Percentiles rank a stretch among this genome's conserved stretches.
phyloP scores from a whole-genome alignment of 1,140 invertebrate genomes.

The Ephestia elutella region DNA sequence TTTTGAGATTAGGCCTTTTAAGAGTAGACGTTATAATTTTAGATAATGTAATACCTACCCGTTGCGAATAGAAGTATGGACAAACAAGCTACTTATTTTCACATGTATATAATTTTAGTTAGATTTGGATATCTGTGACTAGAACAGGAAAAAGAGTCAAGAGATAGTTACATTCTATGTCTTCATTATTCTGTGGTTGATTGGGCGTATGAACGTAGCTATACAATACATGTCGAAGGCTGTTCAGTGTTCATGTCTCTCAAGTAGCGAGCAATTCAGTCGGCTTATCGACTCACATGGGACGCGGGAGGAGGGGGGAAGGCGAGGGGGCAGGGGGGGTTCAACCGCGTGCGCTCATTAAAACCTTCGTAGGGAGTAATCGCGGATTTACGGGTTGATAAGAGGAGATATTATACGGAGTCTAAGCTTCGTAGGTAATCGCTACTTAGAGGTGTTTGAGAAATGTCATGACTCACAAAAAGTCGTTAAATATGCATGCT shows the following conservation, averaged over 20 bases:
- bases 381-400: conserved; percentile 6
- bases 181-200: neutral
- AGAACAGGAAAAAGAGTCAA: too few species aligned
- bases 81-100: too few species aligned
- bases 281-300: conserved; percentile 10
- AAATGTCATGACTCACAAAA: neutral
- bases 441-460: neutral
- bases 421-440: neutral
- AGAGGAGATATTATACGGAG: neutral
- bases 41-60: too few species aligned
- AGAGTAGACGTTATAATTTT: too few species aligned
- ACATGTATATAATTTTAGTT: too few species aligned
- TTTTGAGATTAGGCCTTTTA: too few species aligned
- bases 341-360: conserved; percentile 11
- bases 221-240: neutral
- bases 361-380: conserved; percentile 11
- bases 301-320: conserved; percentile 2
- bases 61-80: too few species aligned
- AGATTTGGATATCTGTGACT: too few species aligned
- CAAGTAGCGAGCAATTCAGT: conserved; percentile 7
- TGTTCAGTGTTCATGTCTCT: conserved; percentile 2
- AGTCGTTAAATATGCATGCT: too few species aligned
- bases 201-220: neutral
- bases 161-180: neutral
- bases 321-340: neutral